Evolutionary conservation across 2,113 vertebrate species (phyloP).

Genomic region (Sitta europaea): DNA sequence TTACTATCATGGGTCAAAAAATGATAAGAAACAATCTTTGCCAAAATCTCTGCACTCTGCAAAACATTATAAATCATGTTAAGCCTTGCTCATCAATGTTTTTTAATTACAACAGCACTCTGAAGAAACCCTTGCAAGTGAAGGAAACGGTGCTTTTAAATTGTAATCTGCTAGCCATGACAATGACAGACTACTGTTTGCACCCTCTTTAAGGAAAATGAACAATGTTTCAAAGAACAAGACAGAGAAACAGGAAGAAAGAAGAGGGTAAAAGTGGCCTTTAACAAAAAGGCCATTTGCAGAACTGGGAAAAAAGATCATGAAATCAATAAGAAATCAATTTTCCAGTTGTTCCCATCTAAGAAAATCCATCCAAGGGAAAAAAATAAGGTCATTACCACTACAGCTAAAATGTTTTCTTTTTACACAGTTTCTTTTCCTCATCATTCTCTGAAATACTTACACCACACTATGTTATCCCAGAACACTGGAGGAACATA

Average conservation of each 20-base stretch:
- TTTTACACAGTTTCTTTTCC: neutral
- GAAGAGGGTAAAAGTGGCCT: neutral
- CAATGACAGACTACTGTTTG: neutral
- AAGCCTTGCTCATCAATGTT: neutral
- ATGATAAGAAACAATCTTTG: neutral
- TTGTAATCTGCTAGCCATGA: neutral
- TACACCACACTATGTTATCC: neutral
- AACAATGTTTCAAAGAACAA: neutral
- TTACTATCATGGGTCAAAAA: neutral
- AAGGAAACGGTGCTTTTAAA: constrained; percentile 4
- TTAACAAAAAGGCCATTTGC: neutral
- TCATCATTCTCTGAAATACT: neutral
- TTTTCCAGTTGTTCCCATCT: neutral
- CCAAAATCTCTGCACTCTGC: neutral
- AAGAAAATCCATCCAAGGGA: neutral
- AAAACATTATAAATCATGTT: neutral
- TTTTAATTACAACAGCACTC: neutral
- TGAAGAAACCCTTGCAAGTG: neutral
- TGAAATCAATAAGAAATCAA: constrained; percentile 12
- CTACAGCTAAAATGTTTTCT: neutral
- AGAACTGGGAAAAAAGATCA: neutral
- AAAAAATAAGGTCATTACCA: neutral
- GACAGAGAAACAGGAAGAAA: neutral
- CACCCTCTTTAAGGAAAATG: neutral
- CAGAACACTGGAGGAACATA: neutral